phyloP scores from a whole-genome alignment of 2,888 invertebrate genomes.

The Dicranocentrus wangi region DNA sequence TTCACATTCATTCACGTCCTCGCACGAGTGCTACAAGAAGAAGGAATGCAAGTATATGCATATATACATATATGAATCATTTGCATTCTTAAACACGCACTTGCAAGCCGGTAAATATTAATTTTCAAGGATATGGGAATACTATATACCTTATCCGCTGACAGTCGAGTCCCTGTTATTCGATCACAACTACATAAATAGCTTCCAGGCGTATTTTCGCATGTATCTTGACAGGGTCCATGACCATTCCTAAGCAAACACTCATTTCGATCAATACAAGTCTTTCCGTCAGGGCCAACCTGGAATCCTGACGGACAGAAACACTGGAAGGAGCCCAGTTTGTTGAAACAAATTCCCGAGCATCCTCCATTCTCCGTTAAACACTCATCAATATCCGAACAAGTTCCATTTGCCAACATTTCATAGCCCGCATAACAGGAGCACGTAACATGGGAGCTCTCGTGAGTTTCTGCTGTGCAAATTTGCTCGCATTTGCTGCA shows the following conservation, averaged over 20 bases:
- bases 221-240: slow-evolving; percentile 81
- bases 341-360: slow-evolving; percentile 80
- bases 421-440: slow-evolving; percentile 72
- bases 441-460: slow-evolving; percentile 67
- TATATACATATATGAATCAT: not conserved
- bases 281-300: slow-evolving; percentile 74
- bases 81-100: too few species aligned
- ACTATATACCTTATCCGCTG: slow-evolving; percentile 76
- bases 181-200: slow-evolving; percentile 79
- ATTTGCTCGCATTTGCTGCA: slow-evolving; percentile 73
- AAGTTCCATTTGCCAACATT: slow-evolving; percentile 67
- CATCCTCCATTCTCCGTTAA: slow-evolving; percentile 79
- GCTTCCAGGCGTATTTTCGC: slow-evolving; percentile 79
- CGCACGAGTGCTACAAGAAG: slow-evolving; percentile 74
- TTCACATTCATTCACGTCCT: slow-evolving; percentile 77
- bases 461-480: slow-evolving; percentile 68
- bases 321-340: slow-evolving; percentile 77
- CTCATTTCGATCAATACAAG: slow-evolving; percentile 77
- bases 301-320: slow-evolving; percentile 76
- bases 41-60: not conserved
- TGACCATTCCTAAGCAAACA: slow-evolving; percentile 80
- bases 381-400: slow-evolving; percentile 77
- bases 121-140: too few species aligned
- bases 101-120: too few species aligned
- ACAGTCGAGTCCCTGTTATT: slow-evolving; percentile 79